Evolutionary conservation across 2,888 invertebrate species (phyloP).

Genomic region (Macrosoma leucophasiata): DNA sequence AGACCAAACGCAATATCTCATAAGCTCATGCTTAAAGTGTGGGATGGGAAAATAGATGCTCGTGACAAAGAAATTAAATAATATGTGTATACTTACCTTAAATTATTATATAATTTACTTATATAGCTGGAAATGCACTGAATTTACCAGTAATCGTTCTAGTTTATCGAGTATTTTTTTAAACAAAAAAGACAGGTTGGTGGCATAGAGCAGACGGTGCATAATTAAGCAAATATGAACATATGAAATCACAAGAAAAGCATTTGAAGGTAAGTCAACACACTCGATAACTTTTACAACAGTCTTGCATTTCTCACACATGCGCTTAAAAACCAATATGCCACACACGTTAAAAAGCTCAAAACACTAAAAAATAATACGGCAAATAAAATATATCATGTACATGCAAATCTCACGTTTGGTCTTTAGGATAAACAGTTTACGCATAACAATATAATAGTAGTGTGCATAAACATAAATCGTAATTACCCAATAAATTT

Average conservation of each 20-base stretch:
- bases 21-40: slow-evolving; percentile 33
- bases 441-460: slow-evolving; percentile 10
- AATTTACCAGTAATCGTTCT: slow-evolving; percentile 8
- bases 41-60: slow-evolving; percentile 9
- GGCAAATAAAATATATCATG: slow-evolving; percentile 52
- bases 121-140: slow-evolving; percentile 6
- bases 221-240: slow-evolving; percentile 67
- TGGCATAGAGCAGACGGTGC: slow-evolving; percentile 55
- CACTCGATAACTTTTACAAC: slow-evolving; percentile 34
- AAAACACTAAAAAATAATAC: slow-evolving; percentile 44
- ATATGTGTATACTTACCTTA: slow-evolving; percentile 16
- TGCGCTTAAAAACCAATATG: slow-evolving; percentile 59
- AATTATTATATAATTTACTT: not conserved
- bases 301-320: slow-evolving; percentile 67
- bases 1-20: slow-evolving; percentile 53
- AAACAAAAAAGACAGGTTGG: slow-evolving; percentile 31
- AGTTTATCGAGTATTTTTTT: slow-evolving; percentile 7
- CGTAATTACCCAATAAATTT: slow-evolving; percentile 72
- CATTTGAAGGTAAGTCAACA: slow-evolving; percentile 40
- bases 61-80: slow-evolving; percentile 11
- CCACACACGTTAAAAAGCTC: slow-evolving; percentile 55
- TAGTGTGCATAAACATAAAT: slow-evolving; percentile 32
- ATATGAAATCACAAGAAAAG: slow-evolving; percentile 73
- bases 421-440: slow-evolving; percentile 52
- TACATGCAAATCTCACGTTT: slow-evolving; percentile 73